Percentiles rank a stretch among this genome's conserved stretches.
Conservation (phyloP, 37 sponge, comb jelly and placozoan species). For the Ephydatia muelleri region DNA sequence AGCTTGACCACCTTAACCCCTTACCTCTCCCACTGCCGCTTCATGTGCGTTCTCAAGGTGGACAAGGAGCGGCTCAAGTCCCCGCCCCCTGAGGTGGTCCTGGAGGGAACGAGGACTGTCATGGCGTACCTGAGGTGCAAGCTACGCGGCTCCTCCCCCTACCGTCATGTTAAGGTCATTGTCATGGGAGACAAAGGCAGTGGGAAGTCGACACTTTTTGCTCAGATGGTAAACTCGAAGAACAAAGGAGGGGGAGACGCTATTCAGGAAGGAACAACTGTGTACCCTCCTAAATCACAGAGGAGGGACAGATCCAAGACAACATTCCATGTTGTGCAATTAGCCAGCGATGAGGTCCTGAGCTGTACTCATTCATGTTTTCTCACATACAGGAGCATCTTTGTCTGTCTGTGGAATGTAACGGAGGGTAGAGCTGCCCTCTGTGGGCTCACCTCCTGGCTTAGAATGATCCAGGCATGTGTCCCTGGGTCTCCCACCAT, state of each 20-base stretch:
- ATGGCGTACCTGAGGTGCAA: conserved; percentile 70
- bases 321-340: conserved; percentile 60
- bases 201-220: conserved; percentile 58
- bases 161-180: conserved; percentile 67
- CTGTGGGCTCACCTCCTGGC: conserved; percentile 36
- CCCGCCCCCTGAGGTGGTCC: conserved; percentile 48
- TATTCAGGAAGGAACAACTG: conserved; percentile 36
- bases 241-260: not conserved
- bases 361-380: conserved; percentile 56
- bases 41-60: conserved; percentile 39
- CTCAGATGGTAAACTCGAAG: conserved; percentile 4
- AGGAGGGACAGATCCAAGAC: conserved; percentile 23
- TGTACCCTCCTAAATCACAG: conserved; percentile 22
- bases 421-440: conserved; percentile 46
- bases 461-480: conserved; percentile 68
- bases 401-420: conserved; percentile 56
- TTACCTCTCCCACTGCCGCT: conserved; percentile 49
- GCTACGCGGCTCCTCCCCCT: conserved; percentile 54
- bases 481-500: conserved; percentile 58
- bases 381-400: conserved; percentile 61
- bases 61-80: conserved; percentile 44
- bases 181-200: conserved; percentile 46
- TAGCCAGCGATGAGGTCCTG: conserved; percentile 43
- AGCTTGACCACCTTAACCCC: conserved; percentile 50
- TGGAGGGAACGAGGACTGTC: conserved; percentile 53